Percentiles rank a stretch among this genome's conserved stretches.
Conservation (phyloP, 2,113 vertebrate species). For the Hippocampus zosterae region DNA sequence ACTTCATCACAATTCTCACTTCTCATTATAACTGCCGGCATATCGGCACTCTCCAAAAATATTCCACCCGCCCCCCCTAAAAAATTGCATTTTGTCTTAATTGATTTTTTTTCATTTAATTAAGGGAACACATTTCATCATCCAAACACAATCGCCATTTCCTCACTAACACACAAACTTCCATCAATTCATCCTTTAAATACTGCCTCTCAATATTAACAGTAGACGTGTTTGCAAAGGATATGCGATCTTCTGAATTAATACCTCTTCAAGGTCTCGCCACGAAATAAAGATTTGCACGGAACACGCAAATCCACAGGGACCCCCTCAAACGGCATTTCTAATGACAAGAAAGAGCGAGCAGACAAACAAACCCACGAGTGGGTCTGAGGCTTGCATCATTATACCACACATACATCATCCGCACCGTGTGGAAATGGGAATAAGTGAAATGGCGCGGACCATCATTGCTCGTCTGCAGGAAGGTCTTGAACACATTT, state of each 20-base stretch:
- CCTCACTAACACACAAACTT: background rate
- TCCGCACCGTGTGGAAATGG: slow-evolving; percentile 71
- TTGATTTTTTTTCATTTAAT: background rate
- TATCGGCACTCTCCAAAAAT: slow-evolving; percentile 13
- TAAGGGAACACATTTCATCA: background rate
- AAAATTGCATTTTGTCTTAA: slow-evolving; percentile 20
- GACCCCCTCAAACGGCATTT: slow-evolving; percentile 85
- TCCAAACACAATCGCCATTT: background rate
- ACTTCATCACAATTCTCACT: slow-evolving; percentile 30
- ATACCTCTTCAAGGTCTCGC: slow-evolving; percentile 50
- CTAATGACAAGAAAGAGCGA: slow-evolving; percentile 83
- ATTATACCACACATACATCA: slow-evolving; percentile 81
- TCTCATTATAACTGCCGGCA: slow-evolving; percentile 32
- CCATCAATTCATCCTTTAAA: slow-evolving; percentile 5
- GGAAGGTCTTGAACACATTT: slow-evolving; percentile 35
- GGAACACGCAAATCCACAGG: slow-evolving; percentile 79
- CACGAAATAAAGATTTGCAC: slow-evolving; percentile 76
- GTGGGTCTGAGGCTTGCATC: slow-evolving; percentile 78
- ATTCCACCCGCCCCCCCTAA: too few species aligned
- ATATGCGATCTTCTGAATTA: background rate
- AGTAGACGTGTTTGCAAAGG: slow-evolving; percentile 25
- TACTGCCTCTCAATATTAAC: slow-evolving; percentile 11
- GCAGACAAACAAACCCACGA: slow-evolving; percentile 85
- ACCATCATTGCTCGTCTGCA: slow-evolving; percentile 24
- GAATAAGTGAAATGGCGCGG: slow-evolving; percentile 32